These are phyloP conservation scores for Montipora foliosa DNA, from an alignment of 64 coral and sea anemone genomes.

Conservation along the genomic window DNA sequence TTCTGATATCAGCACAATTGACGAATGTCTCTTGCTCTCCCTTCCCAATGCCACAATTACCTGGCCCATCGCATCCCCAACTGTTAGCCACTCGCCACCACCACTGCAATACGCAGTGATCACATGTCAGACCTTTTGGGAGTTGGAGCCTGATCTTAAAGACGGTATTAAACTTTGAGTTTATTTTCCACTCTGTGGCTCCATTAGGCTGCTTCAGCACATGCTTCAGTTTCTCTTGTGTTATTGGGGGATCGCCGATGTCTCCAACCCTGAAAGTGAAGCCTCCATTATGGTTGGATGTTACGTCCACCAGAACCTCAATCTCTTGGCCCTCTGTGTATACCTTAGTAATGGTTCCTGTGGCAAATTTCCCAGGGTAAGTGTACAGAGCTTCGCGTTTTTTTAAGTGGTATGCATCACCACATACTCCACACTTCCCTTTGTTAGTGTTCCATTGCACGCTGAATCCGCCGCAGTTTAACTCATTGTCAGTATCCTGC, in stretches of 20 bases:
- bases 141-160: slow-evolving; percentile 47
- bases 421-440: slow-evolving; percentile 83
- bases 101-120: slow-evolving; percentile 89
- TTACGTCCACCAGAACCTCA: slow-evolving; percentile 50
- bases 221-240: slow-evolving; percentile 74
- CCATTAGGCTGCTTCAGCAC: slow-evolving; percentile 46
- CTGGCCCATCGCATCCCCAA: slow-evolving; percentile 73
- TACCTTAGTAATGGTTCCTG: slow-evolving; percentile 46
- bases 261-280: slow-evolving; percentile 78
- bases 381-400: slow-evolving; percentile 2
- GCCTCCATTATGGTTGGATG: slow-evolving; percentile 77
- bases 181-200: slow-evolving; percentile 48
- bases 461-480: slow-evolving; percentile 78
- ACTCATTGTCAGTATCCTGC: slow-evolving; percentile 68
- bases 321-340: slow-evolving; percentile 78
- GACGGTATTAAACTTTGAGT: neutral
- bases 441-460: slow-evolving; percentile 59
- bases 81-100: slow-evolving; percentile 85
- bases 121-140: slow-evolving; percentile 64
- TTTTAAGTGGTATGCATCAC: slow-evolving; percentile 68
- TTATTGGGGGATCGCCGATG: slow-evolving; percentile 73
- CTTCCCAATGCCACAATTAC: slow-evolving; percentile 67
- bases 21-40: slow-evolving; percentile 80
- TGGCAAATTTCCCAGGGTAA: slow-evolving; percentile 66
- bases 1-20: slow-evolving; percentile 79